Evolutionary conservation across 2,113 vertebrate genomes (phyloP), one percentile per base, ranked within the genome.

Genomic region (Abramis brama): DNA sequence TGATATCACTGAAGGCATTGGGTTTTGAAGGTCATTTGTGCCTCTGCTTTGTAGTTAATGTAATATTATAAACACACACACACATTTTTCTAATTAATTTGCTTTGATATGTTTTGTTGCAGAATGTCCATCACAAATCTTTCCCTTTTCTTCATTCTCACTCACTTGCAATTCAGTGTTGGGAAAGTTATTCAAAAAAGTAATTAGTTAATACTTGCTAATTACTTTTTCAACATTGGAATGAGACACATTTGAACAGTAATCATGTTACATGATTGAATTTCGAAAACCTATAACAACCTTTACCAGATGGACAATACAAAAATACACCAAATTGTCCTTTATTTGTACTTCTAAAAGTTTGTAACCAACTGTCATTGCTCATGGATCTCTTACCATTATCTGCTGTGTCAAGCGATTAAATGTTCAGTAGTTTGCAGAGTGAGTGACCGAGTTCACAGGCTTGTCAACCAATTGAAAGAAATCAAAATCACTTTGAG

Each of bases 121-220:
- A 8, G 39, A 0, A 27, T 75, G 73, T 75, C 43, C 12, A 17
- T 75, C 71, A 75, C 71, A 75, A 47, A 27, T 75, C 5, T 47
- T 47, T 47, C 39, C 73, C 2, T 50, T 74, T 74, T 74, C 19
- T 74, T 75, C 23, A 75, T 75, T 25, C 43, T 75, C 45, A 75
- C 43, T 74, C 71, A 74, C 43, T 4, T 45, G 43, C 71, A 25
- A 4, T 62, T 50, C 43, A 75, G 43, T 47, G 12, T 75, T 50
- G 71, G 71, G 43, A 43, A 50, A 47, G 43, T 47, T 75, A 50
- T 27, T 75, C 9, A n/a, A 47, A 50, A 75, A 75, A 75, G 73
- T 75, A 75, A 75, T 75, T 75, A 50, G 73, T 75, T 1, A 75
- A 17, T 47, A 47, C 39, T 7, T 47, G 3, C 71, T 74, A 74